Evolutionary conservation across 1,140 invertebrate species (phyloP).

Genomic region (Heliothis virescens): DNA sequence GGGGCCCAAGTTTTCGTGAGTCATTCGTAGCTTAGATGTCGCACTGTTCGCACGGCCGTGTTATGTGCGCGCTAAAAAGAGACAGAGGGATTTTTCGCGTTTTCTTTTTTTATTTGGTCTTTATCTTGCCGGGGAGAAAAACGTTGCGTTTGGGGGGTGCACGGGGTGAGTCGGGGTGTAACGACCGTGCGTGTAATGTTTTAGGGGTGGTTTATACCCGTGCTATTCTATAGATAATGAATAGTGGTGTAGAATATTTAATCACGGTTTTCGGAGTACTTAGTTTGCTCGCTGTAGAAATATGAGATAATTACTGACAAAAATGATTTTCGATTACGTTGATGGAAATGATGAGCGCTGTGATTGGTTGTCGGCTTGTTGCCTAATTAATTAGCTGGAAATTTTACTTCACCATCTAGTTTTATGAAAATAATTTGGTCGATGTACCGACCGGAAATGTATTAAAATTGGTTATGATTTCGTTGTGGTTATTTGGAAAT

Average conservation of each 20-base stretch:
- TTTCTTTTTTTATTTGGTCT: slow-evolving; percentile 86
- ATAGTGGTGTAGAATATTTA: slow-evolving; percentile 85
- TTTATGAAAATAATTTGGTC: slow-evolving; percentile 42
- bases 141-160: slow-evolving; percentile 73
- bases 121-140: slow-evolving; percentile 83
- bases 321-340: slow-evolving; percentile 79
- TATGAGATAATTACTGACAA: slow-evolving; percentile 80
- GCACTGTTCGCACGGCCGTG: slow-evolving; percentile 70
- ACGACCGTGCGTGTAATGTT: slow-evolving; percentile 79
- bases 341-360: slow-evolving; percentile 46
- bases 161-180: slow-evolving; percentile 60
- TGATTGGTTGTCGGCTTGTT: slow-evolving; percentile 54
- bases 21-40: slow-evolving; percentile 83
- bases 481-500: slow-evolving; percentile 1
- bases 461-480: slow-evolving; percentile 34
- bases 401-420: slow-evolving; percentile 33
- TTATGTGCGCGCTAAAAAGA: slow-evolving; percentile 59
- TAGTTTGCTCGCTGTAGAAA: slow-evolving; percentile 71
- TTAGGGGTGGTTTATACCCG: slow-evolving; percentile 67
- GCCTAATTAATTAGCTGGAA: slow-evolving; percentile 44
- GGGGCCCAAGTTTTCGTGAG: slow-evolving; percentile 85
- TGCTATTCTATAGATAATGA: slow-evolving; percentile 77
- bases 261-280: slow-evolving; percentile 84
- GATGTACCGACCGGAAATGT: slow-evolving; percentile 31
- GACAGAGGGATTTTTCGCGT: slow-evolving; percentile 82